Conservation (phyloP, 2,797 vertebrate species). For the Scleropages formosus region DNA sequence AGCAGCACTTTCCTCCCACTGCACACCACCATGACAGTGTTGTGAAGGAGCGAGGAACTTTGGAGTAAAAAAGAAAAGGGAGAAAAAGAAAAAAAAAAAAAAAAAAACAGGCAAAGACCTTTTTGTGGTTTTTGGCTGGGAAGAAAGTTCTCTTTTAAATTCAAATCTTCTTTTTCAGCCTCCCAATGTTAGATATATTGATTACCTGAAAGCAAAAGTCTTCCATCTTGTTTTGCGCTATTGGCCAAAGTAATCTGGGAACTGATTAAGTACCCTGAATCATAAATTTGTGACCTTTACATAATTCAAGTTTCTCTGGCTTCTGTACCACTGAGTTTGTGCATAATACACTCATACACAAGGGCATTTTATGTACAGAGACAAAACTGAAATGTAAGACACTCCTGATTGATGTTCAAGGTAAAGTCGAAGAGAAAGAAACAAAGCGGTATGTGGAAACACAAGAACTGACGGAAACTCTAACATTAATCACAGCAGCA, state of each 20-base stretch:
- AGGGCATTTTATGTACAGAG: neutral
- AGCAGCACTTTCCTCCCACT: constrained; percentile 22
- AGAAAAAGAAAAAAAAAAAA: neutral
- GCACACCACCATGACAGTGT: constrained; percentile 23
- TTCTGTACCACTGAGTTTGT: neutral
- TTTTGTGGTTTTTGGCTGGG: neutral
- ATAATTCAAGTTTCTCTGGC: neutral
- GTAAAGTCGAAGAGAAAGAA: neutral
- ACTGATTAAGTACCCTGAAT: neutral
- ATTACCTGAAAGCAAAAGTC: neutral
- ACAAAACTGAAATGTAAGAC: neutral
- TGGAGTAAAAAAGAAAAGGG: neutral
- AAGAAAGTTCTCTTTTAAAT: neutral
- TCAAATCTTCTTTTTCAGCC: neutral
- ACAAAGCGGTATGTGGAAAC: neutral
- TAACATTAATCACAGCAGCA: too few relatives aligned
- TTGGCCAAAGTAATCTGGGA: neutral
- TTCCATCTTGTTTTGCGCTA: neutral
- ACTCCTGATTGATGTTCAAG: neutral
- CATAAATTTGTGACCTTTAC: constrained; percentile 15
- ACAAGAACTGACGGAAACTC: too few relatives aligned
- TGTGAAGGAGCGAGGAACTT: neutral
- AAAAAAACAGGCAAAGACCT: neutral
- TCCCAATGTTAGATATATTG: neutral
- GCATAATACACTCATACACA: neutral